Conservation (phyloP, 2,113 vertebrate species). For the Perca schrenkii region DNA sequence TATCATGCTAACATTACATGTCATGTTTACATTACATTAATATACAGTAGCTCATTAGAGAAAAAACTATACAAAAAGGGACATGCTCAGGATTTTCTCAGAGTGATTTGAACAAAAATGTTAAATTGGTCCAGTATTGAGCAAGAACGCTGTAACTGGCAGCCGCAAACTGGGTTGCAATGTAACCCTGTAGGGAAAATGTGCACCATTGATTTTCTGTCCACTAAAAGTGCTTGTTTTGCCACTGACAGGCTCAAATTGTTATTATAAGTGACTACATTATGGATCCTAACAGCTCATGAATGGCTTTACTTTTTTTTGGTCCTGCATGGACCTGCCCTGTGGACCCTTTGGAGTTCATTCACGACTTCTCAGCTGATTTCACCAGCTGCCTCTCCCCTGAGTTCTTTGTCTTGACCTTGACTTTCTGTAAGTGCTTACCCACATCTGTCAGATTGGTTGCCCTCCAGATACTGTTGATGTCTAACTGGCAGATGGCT, state of each 20-base stretch:
- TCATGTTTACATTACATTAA: conserved; percentile 2
- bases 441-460: conserved; percentile 46
- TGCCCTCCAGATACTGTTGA: conserved; percentile 45
- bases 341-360: neutral
- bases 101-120: neutral
- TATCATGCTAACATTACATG: neutral
- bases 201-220: too few species aligned
- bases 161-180: too few species aligned
- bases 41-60: neutral
- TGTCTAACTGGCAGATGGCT: conserved; percentile 49
- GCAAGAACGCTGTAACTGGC: too few species aligned
- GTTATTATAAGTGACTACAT: too few species aligned
- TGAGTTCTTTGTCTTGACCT: conserved; percentile 48
- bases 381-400: conserved; percentile 41
- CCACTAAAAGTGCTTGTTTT: too few species aligned
- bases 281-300: neutral
- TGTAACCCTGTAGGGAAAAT: too few species aligned
- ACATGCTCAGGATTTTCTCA: neutral
- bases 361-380: conserved; percentile 16
- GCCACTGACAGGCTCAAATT: too few species aligned
- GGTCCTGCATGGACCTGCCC: neutral
- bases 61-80: neutral
- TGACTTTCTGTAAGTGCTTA: conserved; percentile 23
- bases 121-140: too few species aligned
- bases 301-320: neutral